Base-by-base conservation (phyloP, 2,113 vertebrate species). In the Neomonachus schauinslandi region DNA sequence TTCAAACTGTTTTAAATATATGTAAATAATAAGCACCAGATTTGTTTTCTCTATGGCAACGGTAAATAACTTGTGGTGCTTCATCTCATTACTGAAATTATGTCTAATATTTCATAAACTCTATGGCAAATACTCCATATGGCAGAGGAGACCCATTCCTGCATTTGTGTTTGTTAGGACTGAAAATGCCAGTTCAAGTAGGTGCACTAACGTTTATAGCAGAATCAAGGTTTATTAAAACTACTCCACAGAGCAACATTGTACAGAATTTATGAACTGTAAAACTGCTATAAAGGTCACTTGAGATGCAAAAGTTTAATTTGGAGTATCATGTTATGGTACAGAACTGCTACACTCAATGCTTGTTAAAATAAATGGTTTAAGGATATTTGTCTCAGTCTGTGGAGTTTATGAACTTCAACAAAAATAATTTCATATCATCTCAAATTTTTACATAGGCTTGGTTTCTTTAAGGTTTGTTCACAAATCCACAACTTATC, bases 251-350 rank as follows among this genome's bases (percentile, higher is more conserved):
- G 98, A 98, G 98, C 97, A 98, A 96, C 74, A 97, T 94, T 98
- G 97, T 97, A 98, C 98, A 98, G 98, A 98, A 98, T 99, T 99
- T 98, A 99, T 98, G 98, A 98, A 98, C 98, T 99, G 98, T 99
- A 98, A 98, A 99, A 98, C 94, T 94, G 97, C 97, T 95, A 98
- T 97, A 99, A 98, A 98, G 98, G 98, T 98, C 98, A 98, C 97
- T 98, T 98, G 98, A 98, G 98, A 99, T 98, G 98, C 97, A 99
- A 97, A 98, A 97, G 98, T 98, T 99, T 99, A 98, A 99, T 99
- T 98, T 98, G 96, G 90, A 99, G 93, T 98, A 98, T 98, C 98
- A 98, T 98, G 97, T 98, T 99, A 98, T 98, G 89, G 94, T 96
- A 95, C 84, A 97, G 91, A 97, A 92, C 97, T 94, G 80, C 96